These are phyloP conservation scores for Percina caprodes DNA, from an alignment of 2,113 vertebrate species.

Conservation along the genomic window DNA sequence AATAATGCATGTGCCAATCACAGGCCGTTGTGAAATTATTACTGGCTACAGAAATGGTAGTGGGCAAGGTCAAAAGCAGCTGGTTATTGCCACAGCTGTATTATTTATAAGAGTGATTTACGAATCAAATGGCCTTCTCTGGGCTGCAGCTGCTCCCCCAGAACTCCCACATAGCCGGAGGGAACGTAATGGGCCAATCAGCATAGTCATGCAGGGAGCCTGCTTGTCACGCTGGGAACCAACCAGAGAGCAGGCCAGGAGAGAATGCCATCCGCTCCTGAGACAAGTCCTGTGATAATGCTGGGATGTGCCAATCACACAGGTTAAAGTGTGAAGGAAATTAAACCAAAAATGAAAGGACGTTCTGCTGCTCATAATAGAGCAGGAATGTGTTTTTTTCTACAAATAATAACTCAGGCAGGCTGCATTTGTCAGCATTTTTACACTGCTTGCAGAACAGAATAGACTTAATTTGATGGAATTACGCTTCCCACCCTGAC, in stretches of 20 bases:
- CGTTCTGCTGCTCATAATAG: background rate
- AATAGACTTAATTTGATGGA: background rate
- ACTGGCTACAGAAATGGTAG: background rate
- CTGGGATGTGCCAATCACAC: background rate
- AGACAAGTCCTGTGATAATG: background rate
- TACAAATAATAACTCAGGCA: background rate
- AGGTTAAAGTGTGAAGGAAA: background rate
- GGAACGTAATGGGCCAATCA: background rate
- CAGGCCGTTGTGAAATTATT: background rate
- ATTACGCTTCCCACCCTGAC: background rate
- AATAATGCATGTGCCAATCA: background rate
- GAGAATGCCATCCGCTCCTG: background rate
- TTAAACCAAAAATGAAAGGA: background rate
- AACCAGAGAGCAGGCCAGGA: background rate
- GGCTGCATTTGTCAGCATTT: background rate
- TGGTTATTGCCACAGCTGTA: background rate
- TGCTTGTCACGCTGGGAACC: background rate
- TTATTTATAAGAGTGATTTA: constrained; percentile 5
- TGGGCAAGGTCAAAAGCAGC: background rate
- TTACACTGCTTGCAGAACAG: background rate
- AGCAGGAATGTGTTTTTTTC: background rate
- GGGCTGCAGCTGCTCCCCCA: background rate
- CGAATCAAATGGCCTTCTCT: background rate
- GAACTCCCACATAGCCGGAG: background rate
- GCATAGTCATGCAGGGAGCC: background rate